Conservation (phyloP, 2,888 invertebrate genomes). For the Drosophila ochracea region DNA sequence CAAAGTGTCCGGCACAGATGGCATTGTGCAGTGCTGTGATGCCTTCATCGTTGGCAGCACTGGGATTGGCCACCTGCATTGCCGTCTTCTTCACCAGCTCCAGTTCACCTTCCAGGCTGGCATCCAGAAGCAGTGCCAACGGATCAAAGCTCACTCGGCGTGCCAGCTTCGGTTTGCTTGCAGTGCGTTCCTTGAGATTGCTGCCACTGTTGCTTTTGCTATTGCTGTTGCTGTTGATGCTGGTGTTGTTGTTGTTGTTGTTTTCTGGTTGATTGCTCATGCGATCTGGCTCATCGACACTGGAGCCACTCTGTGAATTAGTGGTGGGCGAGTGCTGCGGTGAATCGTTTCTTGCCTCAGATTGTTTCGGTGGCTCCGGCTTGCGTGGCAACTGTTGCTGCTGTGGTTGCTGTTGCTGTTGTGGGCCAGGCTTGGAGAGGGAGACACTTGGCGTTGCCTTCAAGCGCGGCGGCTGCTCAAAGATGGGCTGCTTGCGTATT, state of each 20-base stretch:
- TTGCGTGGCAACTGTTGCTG: slow-evolving; percentile 19
- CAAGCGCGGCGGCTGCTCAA: slow-evolving; percentile 92
- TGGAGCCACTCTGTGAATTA: slow-evolving; percentile 82
- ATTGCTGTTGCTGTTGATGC: slow-evolving; percentile 10
- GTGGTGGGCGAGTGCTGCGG: slow-evolving; percentile 67
- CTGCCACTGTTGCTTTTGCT: slow-evolving; percentile 22
- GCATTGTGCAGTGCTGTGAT: slow-evolving; percentile 99
- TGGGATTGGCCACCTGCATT: slow-evolving; percentile 96
- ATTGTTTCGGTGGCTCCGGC: slow-evolving; percentile 14
- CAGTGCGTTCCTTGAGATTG: slow-evolving; percentile 87
- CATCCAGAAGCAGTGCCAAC: slow-evolving; percentile 96
- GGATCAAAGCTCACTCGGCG: slow-evolving; percentile 99
- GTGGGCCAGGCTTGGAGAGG: slow-evolving; percentile 51
- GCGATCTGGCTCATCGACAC: slow-evolving; percentile 82
- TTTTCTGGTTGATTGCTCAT: slow-evolving; percentile 44
- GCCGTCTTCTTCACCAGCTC: slow-evolving; percentile 98
- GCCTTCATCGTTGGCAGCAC: slow-evolving; percentile 99
- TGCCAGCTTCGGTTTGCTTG: slow-evolving; percentile 90
- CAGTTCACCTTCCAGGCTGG: slow-evolving; percentile 98
- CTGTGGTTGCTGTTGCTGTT: slow-evolving; percentile 16
- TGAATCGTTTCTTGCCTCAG: slow-evolving; percentile 46
- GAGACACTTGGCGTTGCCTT: slow-evolving; percentile 87
- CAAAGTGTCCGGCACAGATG: slow-evolving; percentile 99
- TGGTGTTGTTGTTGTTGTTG: slow-evolving; percentile 10
- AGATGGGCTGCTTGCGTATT: slow-evolving; percentile 92